phyloP scores from a whole-genome alignment of 2,888 invertebrate species.

The Bedellia somnulentella region DNA sequence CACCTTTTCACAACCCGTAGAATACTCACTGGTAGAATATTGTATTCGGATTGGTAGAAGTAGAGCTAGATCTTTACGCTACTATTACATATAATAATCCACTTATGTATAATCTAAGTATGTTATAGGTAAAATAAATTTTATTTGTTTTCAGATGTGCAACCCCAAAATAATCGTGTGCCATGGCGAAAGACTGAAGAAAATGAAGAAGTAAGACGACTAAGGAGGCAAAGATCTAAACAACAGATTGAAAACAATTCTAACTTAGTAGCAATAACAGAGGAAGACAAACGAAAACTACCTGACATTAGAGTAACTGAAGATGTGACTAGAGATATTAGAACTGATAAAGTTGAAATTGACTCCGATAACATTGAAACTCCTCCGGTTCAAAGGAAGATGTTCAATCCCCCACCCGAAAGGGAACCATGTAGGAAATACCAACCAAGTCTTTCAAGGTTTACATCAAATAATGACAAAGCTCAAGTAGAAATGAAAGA shows the following conservation, averaged over 20 bases:
- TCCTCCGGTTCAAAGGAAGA: constrained; percentile 76
- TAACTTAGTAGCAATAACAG: constrained; percentile 60
- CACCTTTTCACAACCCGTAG: background rate
- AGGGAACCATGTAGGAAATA: constrained; percentile 62
- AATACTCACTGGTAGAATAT: background rate
- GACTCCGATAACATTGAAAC: constrained; percentile 92
- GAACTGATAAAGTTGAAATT: constrained; percentile 73
- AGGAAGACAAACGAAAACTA: constrained; percentile 64
- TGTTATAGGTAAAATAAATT: no score
- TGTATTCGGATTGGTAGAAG: no score
- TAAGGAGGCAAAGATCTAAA: constrained; percentile 59
- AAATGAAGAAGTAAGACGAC: constrained; percentile 65
- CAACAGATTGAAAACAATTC: constrained; percentile 40
- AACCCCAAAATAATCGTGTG: constrained; percentile 73
- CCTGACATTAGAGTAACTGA: constrained; percentile 43
- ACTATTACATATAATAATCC: no score
- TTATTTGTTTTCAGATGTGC: constrained; percentile 57
- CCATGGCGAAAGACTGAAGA: constrained; percentile 77
- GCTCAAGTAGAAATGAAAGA: constrained; percentile 40
- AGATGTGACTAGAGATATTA: constrained; percentile 17
- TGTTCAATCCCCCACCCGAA: constrained; percentile 66
- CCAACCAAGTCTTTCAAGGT: constrained; percentile 27
- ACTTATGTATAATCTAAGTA: no score
- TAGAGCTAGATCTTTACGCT: no score
- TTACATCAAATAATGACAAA: constrained; percentile 20